Evolutionary conservation across 1,140 invertebrate genomes (phyloP), one percentile per base, ranked within the genome.

Genomic region (Drosophila pseudoobscura): DNA sequence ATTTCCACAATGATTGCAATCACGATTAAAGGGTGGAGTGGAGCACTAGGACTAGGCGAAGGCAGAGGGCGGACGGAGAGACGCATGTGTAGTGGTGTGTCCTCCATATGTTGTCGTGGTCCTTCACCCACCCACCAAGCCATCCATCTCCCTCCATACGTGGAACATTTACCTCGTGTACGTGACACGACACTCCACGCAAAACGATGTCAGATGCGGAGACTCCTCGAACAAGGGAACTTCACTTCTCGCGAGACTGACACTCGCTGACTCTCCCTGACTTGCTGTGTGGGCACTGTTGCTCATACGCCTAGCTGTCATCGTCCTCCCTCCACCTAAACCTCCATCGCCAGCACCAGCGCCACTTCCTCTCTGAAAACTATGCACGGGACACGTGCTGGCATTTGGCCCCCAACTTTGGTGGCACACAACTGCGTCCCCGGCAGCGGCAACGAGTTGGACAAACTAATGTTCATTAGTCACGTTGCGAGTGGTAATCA

Each of bases 1-100:
- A 83, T 83, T 83, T 83, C 79, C 79, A 83, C 75, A 83, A 83
- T 82, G 80, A 83, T 78, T 83, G 80, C 80, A 83, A 83, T 83
- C 75, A 78, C 70, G 73, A 68, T 75, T 75, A 75, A 70, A 70
- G 63, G 46, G 62, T 66, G 51, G 35, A 31, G 44, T 17, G 43
- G 31, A 13, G 35, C 2, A 55, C 20, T 20, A 20, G 11, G n/a
- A 41, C 15, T 22, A 17, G 3, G 22, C 2, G 7, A 20, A 4
- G 26, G 41, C 8, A 26, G 68, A 9, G 29, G 8, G 8, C 2
- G 0, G n/a, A 9, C 1, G 7, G 31, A 9, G 6, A 29, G 20
- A 24, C 15, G n/a, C 9, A 71, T 60, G 56, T 69, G 72, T 47
- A 58, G 50, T 52, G 11, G 9, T 17, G 56, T 61, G 57, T 57